A percentile compares a stretch with the other conserved stretches of the same genome.
These are phyloP conservation scores for Henricia sp. DNA, from an alignment of 53 echinoderm and acorn worm genomes.

Conservation along the genomic window DNA sequence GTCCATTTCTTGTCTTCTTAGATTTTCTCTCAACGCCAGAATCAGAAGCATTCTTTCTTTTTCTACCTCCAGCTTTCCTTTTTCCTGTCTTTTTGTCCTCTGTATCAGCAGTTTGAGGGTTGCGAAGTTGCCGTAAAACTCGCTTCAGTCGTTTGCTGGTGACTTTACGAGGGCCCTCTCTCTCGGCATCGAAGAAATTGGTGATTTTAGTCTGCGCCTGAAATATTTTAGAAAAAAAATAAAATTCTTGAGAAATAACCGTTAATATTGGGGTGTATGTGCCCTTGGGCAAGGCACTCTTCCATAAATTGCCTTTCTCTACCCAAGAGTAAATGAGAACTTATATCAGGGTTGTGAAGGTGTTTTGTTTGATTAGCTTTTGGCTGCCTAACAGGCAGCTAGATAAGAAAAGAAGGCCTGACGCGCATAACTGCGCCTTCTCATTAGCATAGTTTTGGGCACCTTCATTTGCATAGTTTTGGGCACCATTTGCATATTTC, in stretches of 20 bases:
- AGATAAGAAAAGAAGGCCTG: too few species aligned
- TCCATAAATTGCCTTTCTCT: too few species aligned
- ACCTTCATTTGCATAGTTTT: too few species aligned
- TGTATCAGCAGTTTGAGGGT: constrained; percentile 25
- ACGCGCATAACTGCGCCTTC: too few species aligned
- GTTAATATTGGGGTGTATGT: neutral
- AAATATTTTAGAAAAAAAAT: neutral
- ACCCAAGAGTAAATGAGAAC: too few species aligned
- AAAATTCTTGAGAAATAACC: neutral
- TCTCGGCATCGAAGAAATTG: constrained; percentile 69
- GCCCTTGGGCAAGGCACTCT: too few species aligned
- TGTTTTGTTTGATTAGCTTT: too few species aligned
- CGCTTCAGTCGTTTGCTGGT: constrained; percentile 84
- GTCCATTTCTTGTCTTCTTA: neutral
- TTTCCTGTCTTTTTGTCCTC: constrained; percentile 10
- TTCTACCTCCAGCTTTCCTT: neutral
- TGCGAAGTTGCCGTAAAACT: constrained; percentile 66
- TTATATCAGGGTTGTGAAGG: too few species aligned
- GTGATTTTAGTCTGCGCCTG: constrained; percentile 85
- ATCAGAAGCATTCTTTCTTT: neutral
- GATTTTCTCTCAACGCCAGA: neutral
- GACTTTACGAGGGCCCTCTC: constrained; percentile 50
- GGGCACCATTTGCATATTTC: too few species aligned
- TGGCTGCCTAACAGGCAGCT: too few species aligned
- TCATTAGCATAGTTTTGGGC: too few species aligned